These are phyloP conservation scores for Aldabrachelys gigantea DNA, from an alignment of 2,113 vertebrate species.

Conservation along the genomic window DNA sequence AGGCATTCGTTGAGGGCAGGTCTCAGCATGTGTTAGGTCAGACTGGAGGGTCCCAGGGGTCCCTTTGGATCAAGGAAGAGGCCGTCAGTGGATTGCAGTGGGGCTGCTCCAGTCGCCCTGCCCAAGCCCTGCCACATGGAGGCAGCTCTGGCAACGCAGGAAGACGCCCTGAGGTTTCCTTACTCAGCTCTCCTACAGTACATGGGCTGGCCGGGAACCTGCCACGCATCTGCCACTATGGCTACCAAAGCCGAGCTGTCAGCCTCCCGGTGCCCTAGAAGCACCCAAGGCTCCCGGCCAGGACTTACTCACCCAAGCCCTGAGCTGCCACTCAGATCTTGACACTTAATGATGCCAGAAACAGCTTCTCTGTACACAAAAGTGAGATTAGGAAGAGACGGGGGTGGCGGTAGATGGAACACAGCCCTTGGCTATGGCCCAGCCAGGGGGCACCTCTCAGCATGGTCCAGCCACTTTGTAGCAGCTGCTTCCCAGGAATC, in stretches of 20 bases:
- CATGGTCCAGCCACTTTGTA: background rate
- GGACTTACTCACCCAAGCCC: background rate
- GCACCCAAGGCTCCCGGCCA: background rate
- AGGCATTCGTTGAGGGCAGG: too few species aligned
- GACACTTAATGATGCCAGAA: background rate
- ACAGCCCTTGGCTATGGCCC: background rate
- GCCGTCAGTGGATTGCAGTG: background rate
- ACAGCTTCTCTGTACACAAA: background rate
- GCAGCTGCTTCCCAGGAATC: background rate
- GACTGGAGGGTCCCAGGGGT: too few species aligned
- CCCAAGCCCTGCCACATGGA: background rate
- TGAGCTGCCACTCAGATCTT: background rate
- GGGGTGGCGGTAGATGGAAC: too few species aligned
- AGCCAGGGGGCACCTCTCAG: background rate
- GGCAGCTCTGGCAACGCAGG: background rate
- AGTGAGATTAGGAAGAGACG: too few species aligned
- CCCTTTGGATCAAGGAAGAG: background rate
- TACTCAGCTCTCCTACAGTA: too few species aligned
- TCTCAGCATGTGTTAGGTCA: too few species aligned
- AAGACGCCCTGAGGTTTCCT: too few species aligned
- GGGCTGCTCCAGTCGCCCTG: background rate
- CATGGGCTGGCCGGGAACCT: background rate
- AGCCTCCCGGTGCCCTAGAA: background rate
- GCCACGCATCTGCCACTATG: background rate
- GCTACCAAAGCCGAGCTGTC: background rate